Conservation (phyloP, 2,888 invertebrate genomes). For the Tortricodes alternella region DNA sequence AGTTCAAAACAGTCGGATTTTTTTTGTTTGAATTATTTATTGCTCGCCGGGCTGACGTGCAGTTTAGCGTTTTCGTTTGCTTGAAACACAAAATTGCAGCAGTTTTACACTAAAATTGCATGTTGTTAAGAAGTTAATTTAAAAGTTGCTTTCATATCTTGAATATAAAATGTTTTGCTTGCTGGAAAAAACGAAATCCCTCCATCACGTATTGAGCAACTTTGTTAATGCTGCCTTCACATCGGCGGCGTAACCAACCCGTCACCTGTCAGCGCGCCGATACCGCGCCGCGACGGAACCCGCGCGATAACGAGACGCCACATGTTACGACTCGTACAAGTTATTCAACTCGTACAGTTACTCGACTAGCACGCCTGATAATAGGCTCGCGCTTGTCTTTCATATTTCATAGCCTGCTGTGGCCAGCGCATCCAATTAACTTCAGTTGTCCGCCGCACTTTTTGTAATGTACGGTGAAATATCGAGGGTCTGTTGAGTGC, state of each 20-base stretch:
- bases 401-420: slow-evolving; percentile 64
- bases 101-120: slow-evolving; percentile 9
- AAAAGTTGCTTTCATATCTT: slow-evolving; percentile 7
- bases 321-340: slow-evolving; percentile 40
- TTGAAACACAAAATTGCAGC: not conserved
- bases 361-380: slow-evolving; percentile 43
- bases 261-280: slow-evolving; percentile 54
- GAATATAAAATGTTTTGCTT: slow-evolving; percentile 16
- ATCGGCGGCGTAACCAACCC: slow-evolving; percentile 41
- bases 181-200: not conserved
- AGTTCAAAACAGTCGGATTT: slow-evolving; percentile 37
- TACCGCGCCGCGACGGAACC: slow-evolving; percentile 41
- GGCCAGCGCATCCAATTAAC: slow-evolving; percentile 75
- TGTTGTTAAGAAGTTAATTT: slow-evolving; percentile 14
- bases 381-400: slow-evolving; percentile 52
- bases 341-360: no score
- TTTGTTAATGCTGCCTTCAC: slow-evolving; percentile 29
- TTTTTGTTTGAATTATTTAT: slow-evolving; percentile 25
- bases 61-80: slow-evolving; percentile 21
- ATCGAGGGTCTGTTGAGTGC: slow-evolving; percentile 68
- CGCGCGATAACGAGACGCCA: slow-evolving; percentile 48
- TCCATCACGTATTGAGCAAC: slow-evolving; percentile 5
- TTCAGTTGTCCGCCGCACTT: slow-evolving; percentile 65
- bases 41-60: slow-evolving; percentile 19
- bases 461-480: slow-evolving; percentile 70